Evolutionary conservation across 2,888 invertebrate genomes (phyloP), one percentile per base, ranked within the genome.

Genomic region (Clivina fossor): DNA sequence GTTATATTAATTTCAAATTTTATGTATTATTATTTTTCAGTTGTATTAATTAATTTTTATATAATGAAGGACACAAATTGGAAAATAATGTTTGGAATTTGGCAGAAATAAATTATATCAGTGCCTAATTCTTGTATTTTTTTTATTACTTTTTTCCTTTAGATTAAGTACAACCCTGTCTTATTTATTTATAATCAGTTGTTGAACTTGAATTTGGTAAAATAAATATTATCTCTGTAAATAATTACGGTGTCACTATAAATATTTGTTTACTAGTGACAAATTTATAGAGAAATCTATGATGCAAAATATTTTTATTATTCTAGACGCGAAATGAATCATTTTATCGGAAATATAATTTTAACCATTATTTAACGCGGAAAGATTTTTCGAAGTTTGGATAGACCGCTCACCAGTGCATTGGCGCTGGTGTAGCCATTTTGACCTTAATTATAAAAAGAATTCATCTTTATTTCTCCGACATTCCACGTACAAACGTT

Each of bases 381-480:
- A 15, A 33, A 15, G 5, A 11, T 15, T n/a, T n/a, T n/a, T n/a
- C n/a, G n/a, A n/a, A n/a, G n/a, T n/a, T n/a, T n/a, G n/a, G n/a
- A n/a, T n/a, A n/a, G n/a, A n/a, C 44, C 44, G 44, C 44, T 37
- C 16, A n/a, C 13, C 18, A 35, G 43, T 9, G 13, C 11, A 44
- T n/a, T 11, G 44, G 44, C 44, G 44, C 44, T 44, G 30, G 5
- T 18, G 44, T 44, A 37, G 37, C 18, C 49, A 22, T n/a, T 30
- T 9, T 50, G 50, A 50, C 50, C 50, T 50, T 41, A 19, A 32
- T 50, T 50, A 50, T 50, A 50, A 50, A 50, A 50, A 50, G 50
- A 50, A 33, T 50, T 41, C 20, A 38, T 49, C 38, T 38, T 49
- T 41, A 40, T 40, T 50, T 50, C 41, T 18, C 30, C 11, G 30